Percentiles rank a stretch among this genome's conserved stretches.
Evolutionary conservation across 2,113 vertebrate genomes (phyloP).

Genomic region (Cynocephalus volans): DNA sequence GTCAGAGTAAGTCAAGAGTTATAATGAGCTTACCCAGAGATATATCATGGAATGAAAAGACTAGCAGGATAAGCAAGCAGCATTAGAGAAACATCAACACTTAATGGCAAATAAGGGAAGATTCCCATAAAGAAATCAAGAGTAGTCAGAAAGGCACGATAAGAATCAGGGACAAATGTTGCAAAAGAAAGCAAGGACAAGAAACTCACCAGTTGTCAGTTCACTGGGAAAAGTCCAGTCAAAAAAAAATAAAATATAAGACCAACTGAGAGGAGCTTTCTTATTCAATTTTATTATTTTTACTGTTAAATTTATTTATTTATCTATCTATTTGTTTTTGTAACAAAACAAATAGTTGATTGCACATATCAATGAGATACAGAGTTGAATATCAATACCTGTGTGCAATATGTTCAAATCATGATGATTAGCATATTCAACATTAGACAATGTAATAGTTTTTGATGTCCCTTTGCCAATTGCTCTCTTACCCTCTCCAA

Average conservation of each 20-base stretch:
- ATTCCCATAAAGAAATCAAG: background rate
- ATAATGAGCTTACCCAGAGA: background rate
- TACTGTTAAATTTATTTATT: no score
- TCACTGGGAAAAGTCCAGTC: background rate
- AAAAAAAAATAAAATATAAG: background rate
- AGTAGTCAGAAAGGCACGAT: background rate
- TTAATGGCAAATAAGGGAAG: background rate
- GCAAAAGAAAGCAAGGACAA: background rate
- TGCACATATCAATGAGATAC: no score
- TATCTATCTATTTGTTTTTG: no score
- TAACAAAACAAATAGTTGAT: no score
- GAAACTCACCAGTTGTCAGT: background rate
- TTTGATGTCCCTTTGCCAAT: no score
- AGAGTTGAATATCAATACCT: no score
- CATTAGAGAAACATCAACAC: slow-evolving; percentile 17
- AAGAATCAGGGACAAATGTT: background rate
- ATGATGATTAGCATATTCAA: no score
- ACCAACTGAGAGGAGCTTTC: background rate
- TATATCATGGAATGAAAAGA: background rate
- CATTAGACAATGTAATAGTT: no score
- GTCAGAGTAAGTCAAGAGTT: background rate
- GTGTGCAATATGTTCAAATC: no score
- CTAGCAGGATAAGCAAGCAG: background rate
- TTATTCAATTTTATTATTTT: background rate
- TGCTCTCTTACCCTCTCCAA: no score